phyloP scores from a whole-genome alignment of 2,113 vertebrate genomes.

The Monopterus albus region DNA sequence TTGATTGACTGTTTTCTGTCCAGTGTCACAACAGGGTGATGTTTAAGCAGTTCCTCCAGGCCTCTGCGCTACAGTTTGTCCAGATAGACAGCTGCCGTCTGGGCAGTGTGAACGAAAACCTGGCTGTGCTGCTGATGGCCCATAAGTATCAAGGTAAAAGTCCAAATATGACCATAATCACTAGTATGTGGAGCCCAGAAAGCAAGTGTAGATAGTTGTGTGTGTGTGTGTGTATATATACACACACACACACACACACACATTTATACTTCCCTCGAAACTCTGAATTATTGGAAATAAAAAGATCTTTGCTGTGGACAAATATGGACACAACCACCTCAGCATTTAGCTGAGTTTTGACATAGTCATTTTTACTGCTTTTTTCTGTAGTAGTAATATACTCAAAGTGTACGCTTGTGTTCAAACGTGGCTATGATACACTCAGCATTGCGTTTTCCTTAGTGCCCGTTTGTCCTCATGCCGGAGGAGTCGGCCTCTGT shows the following conservation, averaged over 20 bases:
- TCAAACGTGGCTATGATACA: too few species aligned
- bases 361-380: too few species aligned
- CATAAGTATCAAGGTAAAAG: slow-evolving; percentile 84
- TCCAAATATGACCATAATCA: background rate
- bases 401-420: too few species aligned
- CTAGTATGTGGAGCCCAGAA: background rate
- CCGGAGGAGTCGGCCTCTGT: slow-evolving; percentile 87
- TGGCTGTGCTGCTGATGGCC: slow-evolving; percentile 87
- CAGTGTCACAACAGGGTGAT: slow-evolving; percentile 87
- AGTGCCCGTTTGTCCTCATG: slow-evolving; percentile 88
- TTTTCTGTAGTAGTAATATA: too few species aligned
- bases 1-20: slow-evolving; percentile 6
- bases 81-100: slow-evolving; percentile 90
- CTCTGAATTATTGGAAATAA: too few species aligned
- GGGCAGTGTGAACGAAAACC: slow-evolving; percentile 89
- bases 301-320: too few species aligned
- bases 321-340: too few species aligned
- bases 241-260: too few species aligned
- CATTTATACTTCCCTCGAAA: too few species aligned
- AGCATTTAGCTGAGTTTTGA: too few species aligned
- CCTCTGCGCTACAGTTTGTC: slow-evolving; percentile 85
- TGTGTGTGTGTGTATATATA: too few species aligned
- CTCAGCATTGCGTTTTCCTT: background rate
- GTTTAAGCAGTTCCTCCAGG: slow-evolving; percentile 90
- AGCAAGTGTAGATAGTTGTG: too few species aligned